Percentiles rank a stretch among this genome's conserved stretches.
Conservation (phyloP, 2,888 invertebrate genomes). For the Drosophila pseudotakahashii region DNA sequence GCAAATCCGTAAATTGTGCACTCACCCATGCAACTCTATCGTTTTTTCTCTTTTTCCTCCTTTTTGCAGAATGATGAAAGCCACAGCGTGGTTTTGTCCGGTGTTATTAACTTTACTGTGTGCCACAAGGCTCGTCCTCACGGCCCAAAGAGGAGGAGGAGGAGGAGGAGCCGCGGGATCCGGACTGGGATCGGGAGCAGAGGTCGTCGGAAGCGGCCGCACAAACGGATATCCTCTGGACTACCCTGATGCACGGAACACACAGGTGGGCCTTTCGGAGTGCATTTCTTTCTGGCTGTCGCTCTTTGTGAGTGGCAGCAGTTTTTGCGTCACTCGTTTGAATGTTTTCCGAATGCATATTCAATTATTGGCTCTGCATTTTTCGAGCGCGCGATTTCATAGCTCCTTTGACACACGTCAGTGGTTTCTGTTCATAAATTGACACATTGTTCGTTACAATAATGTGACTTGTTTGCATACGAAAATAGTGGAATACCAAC, state of each 20-base stretch:
- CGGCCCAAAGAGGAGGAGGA: constrained; percentile 79
- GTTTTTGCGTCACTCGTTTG: constrained; percentile 49
- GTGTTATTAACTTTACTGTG: constrained; percentile 83
- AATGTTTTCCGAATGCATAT: constrained; percentile 37
- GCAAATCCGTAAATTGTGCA: constrained; percentile 47
- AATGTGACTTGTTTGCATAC: background rate
- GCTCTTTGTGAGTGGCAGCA: constrained; percentile 32
- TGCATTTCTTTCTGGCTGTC: constrained; percentile 3
- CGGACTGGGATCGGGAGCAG: constrained; percentile 17
- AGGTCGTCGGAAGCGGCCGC: constrained; percentile 48
- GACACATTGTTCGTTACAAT: background rate
- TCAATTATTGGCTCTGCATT: constrained; percentile 41
- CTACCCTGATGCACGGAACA: constrained; percentile 77
- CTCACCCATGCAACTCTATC: constrained; percentile 32
- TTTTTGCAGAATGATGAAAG: constrained; percentile 82
- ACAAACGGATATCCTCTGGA: constrained; percentile 79
- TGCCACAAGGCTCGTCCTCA: constrained; percentile 82
- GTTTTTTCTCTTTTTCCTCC: constrained; percentile 4
- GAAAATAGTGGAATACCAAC: background rate
- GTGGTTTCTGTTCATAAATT: constrained; percentile 7
- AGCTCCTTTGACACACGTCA: constrained; percentile 35
- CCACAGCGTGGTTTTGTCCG: constrained; percentile 84
- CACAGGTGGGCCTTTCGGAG: constrained; percentile 79
- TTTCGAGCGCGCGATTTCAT: constrained; percentile 19
- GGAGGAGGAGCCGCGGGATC: constrained; percentile 12